Conservation (phyloP, 2,888 invertebrate genomes). For the Papilio protenor region DNA sequence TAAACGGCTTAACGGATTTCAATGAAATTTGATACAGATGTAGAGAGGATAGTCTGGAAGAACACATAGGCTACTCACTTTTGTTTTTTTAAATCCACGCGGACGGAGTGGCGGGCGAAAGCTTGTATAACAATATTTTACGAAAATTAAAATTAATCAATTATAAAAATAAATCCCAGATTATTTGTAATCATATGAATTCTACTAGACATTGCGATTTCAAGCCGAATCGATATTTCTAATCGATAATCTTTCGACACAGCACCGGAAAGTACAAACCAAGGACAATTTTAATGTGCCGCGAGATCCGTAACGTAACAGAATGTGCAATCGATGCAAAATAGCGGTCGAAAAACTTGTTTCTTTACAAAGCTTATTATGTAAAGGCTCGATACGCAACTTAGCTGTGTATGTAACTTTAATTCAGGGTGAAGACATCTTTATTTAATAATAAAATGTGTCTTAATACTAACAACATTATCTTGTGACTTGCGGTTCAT, state of each 20-base stretch:
- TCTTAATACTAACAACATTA: no score
- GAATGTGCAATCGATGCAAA: conserved; percentile 44
- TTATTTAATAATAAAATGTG: background rate
- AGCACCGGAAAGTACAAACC: conserved; percentile 52
- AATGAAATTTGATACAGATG: no score
- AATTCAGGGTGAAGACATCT: conserved; percentile 13
- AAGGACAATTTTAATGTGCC: conserved; percentile 55
- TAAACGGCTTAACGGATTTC: no score
- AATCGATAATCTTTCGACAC: conserved; percentile 39
- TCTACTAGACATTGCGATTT: conserved; percentile 24
- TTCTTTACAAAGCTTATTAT: conserved; percentile 35
- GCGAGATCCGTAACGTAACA: conserved; percentile 42
- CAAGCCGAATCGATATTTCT: conserved; percentile 43
- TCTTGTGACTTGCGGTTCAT: no score
- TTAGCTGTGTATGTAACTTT: conserved; percentile 1
- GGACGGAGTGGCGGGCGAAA: no score
- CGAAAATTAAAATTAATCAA: background rate
- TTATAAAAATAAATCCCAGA: background rate
- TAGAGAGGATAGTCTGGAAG: no score
- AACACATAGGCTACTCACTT: no score
- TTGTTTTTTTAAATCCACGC: no score
- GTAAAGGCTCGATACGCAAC: conserved; percentile 21
- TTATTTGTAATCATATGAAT: background rate
- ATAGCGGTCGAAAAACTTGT: conserved; percentile 33
- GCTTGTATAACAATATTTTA: no score